A percentile compares a stretch with the other conserved stretches of the same genome.
Evolutionary conservation across 2,888 invertebrate genomes (phyloP).

Genomic region (Agrochola circellaris): DNA sequence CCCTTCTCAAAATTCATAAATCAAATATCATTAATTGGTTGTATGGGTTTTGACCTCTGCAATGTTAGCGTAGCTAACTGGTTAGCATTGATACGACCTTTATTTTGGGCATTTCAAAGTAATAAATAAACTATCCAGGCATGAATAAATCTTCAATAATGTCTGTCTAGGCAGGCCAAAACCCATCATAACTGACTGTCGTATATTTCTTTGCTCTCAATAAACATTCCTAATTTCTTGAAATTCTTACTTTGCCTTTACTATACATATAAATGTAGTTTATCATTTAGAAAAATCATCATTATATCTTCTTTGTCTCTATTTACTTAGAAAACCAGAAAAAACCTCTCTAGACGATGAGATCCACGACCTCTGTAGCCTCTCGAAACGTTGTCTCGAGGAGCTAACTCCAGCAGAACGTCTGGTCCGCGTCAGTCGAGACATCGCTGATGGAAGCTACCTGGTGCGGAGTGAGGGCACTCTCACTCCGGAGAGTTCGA

Average conservation of each 20-base stretch:
- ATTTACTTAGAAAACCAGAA: constrained; percentile 76
- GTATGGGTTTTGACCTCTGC: not conserved
- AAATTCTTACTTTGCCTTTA: not conserved
- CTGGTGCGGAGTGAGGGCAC: constrained; percentile 83
- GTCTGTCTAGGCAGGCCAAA: not conserved
- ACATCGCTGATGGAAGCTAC: constrained; percentile 81
- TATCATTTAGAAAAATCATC: not conserved
- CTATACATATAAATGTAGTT: not conserved
- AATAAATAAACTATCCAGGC: not conserved
- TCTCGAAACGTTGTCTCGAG: constrained; percentile 76
- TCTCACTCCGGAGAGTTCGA: constrained; percentile 77
- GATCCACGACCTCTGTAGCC: constrained; percentile 80
- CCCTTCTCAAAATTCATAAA: not conserved
- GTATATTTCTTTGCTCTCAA: not conserved
- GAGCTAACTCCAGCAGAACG: constrained; percentile 81
- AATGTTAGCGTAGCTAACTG: not conserved
- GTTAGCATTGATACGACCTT: not conserved
- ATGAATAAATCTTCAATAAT: not conserved
- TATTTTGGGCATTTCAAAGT: not conserved
- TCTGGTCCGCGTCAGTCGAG: constrained; percentile 79
- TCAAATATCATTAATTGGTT: not conserved
- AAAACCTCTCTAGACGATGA: constrained; percentile 84
- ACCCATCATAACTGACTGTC: not conserved
- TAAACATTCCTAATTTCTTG: not conserved
- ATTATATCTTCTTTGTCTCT: not conserved